Base-by-base conservation (phyloP, 2,797 vertebrate genomes). In the Melanotaenia trifasciata region DNA sequence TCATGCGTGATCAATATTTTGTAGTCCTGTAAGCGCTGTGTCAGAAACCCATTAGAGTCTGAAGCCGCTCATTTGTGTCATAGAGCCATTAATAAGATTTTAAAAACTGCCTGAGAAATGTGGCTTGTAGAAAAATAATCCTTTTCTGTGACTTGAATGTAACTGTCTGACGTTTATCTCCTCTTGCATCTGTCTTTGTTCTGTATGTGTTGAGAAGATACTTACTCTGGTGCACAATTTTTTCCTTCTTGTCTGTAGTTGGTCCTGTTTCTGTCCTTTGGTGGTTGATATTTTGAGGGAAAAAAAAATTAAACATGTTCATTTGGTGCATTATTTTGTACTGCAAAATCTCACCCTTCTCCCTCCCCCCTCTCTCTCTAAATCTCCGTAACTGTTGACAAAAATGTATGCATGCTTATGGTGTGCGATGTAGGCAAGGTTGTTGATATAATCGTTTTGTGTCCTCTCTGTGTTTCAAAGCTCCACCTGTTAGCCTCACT, bases 101-200 rank as follows among this genome's bases (percentile, higher is more conserved):
- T 79, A 87, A 79, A 87, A 79, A 92, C 92, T 93, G 90, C 89
- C 93, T 91, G 89, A 86, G 78, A 83, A 85, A 81, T 67, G 85
- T 71, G 64, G 76, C 84, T 81, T 76, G 75, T 83, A 69, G 63
- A 83, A 74, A 74, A 70, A 69, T 79, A 84, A 83, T 93, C 76
- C 90, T 93, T 87, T 91, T 92, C 94, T 95, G 96, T 97, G 93
- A 94, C 90, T 91, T 95, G 91, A 95, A 92, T 82, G 93, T 96
- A 95, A 83, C 73, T 64, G 94, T 96, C 91, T 91, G 89, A 86
- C 89, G 84, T 93, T 93, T 94, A 93, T 91, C 81, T 90, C 81
- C 90, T 91, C 88, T 81, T 87, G 91, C 89, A 88, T 93, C 83
- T 76, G 88, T 92, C 92, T 84, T 88, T 85, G 88, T 94, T 94